Base-by-base conservation (phyloP, 2,888 invertebrate species). In the Plemyria rubiginata region DNA sequence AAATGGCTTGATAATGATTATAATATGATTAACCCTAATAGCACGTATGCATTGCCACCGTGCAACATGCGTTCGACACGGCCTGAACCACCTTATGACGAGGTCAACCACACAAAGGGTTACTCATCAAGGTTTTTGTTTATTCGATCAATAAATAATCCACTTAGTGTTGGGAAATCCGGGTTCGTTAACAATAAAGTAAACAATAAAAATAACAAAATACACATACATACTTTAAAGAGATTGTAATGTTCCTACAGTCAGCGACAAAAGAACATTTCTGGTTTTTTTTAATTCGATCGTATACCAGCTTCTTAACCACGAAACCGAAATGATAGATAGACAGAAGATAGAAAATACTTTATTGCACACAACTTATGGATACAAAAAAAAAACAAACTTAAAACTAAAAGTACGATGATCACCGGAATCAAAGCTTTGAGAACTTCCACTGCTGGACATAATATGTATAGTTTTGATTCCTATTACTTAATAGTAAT, bases 101-200 rank as follows among this genome's bases (percentile, higher is more conserved):
- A 61, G 61, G 46, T 52, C 40, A 55, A 49, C 41, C 29, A 55
- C 11, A 38, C 49, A 50, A 36, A 51, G 58, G 45, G 52, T 52
- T 36, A 50, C 9, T 50, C 36, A 54, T 50, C 61, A 55, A 61
- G 61, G 55, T 55, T 55, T 51, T 51, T 16, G 45, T 61, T 29
- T 55, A 50, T 45, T 55, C 29, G 51, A 61, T 55, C 60, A 60
- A 50, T 60, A 60, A 60, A 60, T 48, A 60, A 54, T 43, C 7
- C 43, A 54, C 16, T 50, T 54, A 22, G 29, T 40, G 13, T 48
- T 49, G 38, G 49, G 43, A 60, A 50, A 54, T 54, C 60, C 60
- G 54, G 41, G 54, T 60, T 15, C 29, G 11, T n/a, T 56, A 7
- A 49, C 15, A 59, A 58, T 53, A 11, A 49, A 54, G 32, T 54